Evolutionary conservation across 2,888 invertebrate genomes (phyloP).

Genomic region (Phorcus lineatus): DNA sequence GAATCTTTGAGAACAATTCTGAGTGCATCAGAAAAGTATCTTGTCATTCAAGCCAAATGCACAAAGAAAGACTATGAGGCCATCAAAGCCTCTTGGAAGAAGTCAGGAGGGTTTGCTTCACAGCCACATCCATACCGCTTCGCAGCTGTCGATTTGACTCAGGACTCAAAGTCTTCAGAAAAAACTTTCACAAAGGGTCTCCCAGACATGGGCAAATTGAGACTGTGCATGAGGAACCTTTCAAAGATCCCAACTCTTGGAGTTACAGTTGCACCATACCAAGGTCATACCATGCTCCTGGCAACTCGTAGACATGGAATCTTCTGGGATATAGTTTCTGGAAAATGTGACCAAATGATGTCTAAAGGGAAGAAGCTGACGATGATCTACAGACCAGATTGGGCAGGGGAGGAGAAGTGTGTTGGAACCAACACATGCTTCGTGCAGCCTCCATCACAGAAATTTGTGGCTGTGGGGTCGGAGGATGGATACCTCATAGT

Average conservation of each 20-base stretch:
- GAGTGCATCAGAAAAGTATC: slow-evolving; percentile 51
- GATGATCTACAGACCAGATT: slow-evolving; percentile 60
- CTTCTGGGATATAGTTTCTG: slow-evolving; percentile 68
- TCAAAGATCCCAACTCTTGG: slow-evolving; percentile 66
- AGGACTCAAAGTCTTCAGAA: slow-evolving; percentile 34
- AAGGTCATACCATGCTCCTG: slow-evolving; percentile 58
- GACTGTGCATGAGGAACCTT: slow-evolving; percentile 55
- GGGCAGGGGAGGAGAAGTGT: slow-evolving; percentile 44
- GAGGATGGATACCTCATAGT: slow-evolving; percentile 64
- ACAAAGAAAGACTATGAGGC: slow-evolving; percentile 58
- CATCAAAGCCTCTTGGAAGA: slow-evolving; percentile 55
- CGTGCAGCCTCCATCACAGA: slow-evolving; percentile 41
- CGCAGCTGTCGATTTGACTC: slow-evolving; percentile 57
- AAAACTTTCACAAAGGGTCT: too few relatives aligned
- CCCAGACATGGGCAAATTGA: slow-evolving; percentile 39
- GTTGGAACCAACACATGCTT: slow-evolving; percentile 48
- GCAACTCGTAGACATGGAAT: slow-evolving; percentile 55
- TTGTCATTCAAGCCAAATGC: slow-evolving; percentile 48
- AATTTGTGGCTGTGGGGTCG: slow-evolving; percentile 55
- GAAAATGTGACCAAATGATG: slow-evolving; percentile 62
- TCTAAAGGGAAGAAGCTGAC: slow-evolving; percentile 40
- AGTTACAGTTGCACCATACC: slow-evolving; percentile 43
- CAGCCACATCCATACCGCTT: slow-evolving; percentile 60
- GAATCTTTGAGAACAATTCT: slow-evolving; percentile 47
- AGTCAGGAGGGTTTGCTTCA: slow-evolving; percentile 44